Base-by-base conservation (phyloP, 2,113 vertebrate genomes). In the Petromus typicus region DNA sequence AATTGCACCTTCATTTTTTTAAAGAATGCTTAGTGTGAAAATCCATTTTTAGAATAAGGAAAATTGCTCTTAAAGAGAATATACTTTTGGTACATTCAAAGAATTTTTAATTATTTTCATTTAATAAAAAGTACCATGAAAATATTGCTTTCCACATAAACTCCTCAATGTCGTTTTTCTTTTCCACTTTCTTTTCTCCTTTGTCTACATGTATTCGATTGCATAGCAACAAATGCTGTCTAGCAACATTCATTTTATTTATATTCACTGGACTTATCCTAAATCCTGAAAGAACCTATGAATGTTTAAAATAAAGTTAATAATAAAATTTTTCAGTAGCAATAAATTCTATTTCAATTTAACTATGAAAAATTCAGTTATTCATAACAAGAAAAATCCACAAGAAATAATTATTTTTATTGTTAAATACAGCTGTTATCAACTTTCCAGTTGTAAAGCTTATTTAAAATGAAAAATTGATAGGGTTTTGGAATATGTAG, bases 241-340 rank as follows among this genome's bases (percentile, higher is more conserved):
- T 54, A 78, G 5, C 30, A 73, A 67, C 80, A 10, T 64, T 93
- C 27, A 67, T 66, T 57, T 85, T 57, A 75, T 40, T 9, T 88
- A 40, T 17, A 71, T 63, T 81, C 81, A 7, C 59, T 76, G 89
- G 18, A 63, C 0, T 84, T 80, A 64, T 63, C 87, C 95, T 64
- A 89, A 89, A 61, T 78, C 1, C 14, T 91, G 45, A 90, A 90
- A 89, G 32, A 82, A 43, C 0, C 59, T 48, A 37, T 30, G 30
- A 75, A 51, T 78, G 71, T 67, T 82, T 87, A 67, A 87, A 85
- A 59, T 92, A 51, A 92, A 89, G 9, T 45, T 91, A 88, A 2
- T 61, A 84, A 92, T 69, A 90, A 30, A 64, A 45, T 82, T 76
- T 57, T 59, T 43, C 30, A 92, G 4, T 86, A 86, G 40, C 17